Conservation (phyloP, 2,113 vertebrate genomes). For the Seriola dumerili region DNA sequence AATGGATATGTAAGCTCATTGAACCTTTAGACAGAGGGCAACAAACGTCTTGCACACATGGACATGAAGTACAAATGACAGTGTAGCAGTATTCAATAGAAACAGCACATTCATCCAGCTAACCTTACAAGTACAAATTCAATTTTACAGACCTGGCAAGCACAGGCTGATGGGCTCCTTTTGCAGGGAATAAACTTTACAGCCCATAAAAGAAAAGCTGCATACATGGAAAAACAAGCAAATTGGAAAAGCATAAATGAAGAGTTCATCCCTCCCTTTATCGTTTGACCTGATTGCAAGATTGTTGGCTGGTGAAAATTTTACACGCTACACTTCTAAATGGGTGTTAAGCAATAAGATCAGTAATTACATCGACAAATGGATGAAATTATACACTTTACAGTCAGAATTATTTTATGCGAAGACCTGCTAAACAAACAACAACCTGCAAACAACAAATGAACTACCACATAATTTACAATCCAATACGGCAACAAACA, state of each 20-base stretch:
- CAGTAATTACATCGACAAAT: neutral
- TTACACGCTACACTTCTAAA: neutral
- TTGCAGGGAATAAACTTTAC: neutral
- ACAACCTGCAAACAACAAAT: no score
- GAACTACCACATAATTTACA: neutral
- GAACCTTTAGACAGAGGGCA: neutral
- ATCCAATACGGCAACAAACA: neutral
- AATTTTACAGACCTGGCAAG: neutral
- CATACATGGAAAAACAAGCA: neutral
- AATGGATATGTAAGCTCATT: neutral
- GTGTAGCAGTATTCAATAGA: neutral
- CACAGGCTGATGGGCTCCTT: neutral
- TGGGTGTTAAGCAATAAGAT: neutral
- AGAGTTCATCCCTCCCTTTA: neutral
- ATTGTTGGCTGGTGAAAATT: neutral
- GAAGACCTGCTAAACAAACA: neutral
- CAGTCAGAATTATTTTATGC: neutral
- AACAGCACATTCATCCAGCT: neutral
- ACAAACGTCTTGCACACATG: neutral
- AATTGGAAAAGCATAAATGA: conserved; percentile 16
- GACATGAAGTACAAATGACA: neutral
- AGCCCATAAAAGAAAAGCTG: neutral
- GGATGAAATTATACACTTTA: neutral
- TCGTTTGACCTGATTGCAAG: neutral
- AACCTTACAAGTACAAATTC: neutral